Base-by-base conservation (phyloP, 2,113 vertebrate species). In the Atlantisia rogersi region DNA sequence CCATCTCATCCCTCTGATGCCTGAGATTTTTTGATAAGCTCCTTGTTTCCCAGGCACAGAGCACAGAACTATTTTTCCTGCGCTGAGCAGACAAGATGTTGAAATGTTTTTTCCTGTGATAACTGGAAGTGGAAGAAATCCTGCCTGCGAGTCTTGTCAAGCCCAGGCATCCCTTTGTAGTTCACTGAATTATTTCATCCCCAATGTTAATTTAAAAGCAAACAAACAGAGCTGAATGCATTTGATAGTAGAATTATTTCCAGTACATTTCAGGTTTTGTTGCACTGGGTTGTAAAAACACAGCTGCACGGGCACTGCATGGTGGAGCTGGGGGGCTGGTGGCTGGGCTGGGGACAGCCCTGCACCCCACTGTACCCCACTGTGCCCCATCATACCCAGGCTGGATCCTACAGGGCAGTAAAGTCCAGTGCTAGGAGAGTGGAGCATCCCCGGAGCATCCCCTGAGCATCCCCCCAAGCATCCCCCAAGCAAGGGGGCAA, bases 101-200 rank as follows among this genome's bases (percentile, higher is more conserved):
- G 94, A 95, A 96, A 93, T 93, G 93, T 92, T 93, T 88, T 88
- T 94, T 78, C 83, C 85, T 96, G 92, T 96, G 95, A 97, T 96
- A 97, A 92, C 87, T 70, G 63, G 14, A 67, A 95, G 93, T 46
- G 79, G 93, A 96, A 94, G 82, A 86, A 96, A 94, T 86, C 86
- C 92, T 90, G 82, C 94, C 93, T 86, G 92, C 58, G 20, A 94
- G 55, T 86, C 94, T 92, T 96, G 96, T 97, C 96, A 94, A 96
- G 90, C 5, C 20, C 22, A 85, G 92, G 94, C 71, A 96, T 90
- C 95, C 92, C 96, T 96, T 96, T 97, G 96, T 96, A 93, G 94
- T 88, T 94, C 95, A 81, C 71, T 88, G 96, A 96, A 96, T 96
- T 82, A 95, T 93, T 97, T 92, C 94, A 81, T 78, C 96, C 92